Percentiles rank a stretch among this genome's conserved stretches.
phyloP scores from a whole-genome alignment of 2,888 invertebrate species.

The Leptinotarsa tumamoca region DNA sequence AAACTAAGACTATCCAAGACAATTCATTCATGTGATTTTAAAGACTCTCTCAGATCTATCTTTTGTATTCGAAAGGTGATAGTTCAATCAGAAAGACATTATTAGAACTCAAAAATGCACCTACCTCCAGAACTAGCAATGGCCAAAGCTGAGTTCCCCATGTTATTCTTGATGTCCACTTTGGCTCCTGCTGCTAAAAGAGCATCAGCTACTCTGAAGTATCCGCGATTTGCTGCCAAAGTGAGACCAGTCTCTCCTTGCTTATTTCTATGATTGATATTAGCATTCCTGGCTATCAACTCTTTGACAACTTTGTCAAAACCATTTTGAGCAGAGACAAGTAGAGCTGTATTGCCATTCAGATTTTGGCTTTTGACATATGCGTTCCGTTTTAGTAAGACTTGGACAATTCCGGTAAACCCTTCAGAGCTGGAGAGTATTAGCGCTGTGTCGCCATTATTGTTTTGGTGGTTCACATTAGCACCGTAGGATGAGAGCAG shows the following conservation, averaged over 20 bases:
- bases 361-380: slow-evolving; percentile 2
- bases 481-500: slow-evolving; percentile 1
- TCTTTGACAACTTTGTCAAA: slow-evolving; percentile 21
- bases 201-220: slow-evolving; percentile 1
- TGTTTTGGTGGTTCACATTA: slow-evolving; percentile 17
- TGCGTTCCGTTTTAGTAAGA: not conserved
- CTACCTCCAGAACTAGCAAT: slow-evolving; percentile 14
- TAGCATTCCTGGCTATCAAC: not conserved
- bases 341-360: slow-evolving; percentile 16
- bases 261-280: slow-evolving; percentile 5
- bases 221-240: slow-evolving; percentile 1
- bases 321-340: not conserved
- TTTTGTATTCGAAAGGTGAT: too few relatives aligned
- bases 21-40: too few relatives aligned
- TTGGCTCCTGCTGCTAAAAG: slow-evolving; percentile 1
- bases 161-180: not conserved
- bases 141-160: slow-evolving; percentile 19
- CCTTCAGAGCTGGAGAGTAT: slow-evolving; percentile 13
- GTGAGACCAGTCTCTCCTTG: slow-evolving; percentile 12
- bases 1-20: too few relatives aligned
- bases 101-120: too few relatives aligned
- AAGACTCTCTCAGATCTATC: too few relatives aligned
- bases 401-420: slow-evolving; percentile 11
- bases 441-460: slow-evolving; percentile 20
- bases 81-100: too few relatives aligned